Base-by-base conservation (phyloP, 1,140 invertebrate species). In the Arion vulgaris region DNA sequence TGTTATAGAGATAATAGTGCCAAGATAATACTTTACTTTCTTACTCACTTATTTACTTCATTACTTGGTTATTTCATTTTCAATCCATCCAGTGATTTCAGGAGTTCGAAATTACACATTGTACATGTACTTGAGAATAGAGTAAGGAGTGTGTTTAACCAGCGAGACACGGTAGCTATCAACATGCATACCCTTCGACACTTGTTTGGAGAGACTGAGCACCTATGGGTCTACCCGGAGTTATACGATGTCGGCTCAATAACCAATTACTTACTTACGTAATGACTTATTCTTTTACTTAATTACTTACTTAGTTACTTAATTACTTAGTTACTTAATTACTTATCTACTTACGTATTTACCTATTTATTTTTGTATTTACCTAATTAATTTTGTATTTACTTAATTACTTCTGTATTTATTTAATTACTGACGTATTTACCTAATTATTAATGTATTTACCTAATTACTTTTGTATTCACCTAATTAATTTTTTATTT, bases 1-100 rank as follows among this genome's bases (percentile, higher is more conserved):
- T n/a, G n/a, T n/a, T n/a, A n/a, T n/a, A n/a, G n/a, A n/a, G n/a
- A n/a, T n/a, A n/a, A n/a, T n/a, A n/a, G n/a, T n/a, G n/a, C n/a
- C n/a, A n/a, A n/a, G n/a, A n/a, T n/a, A n/a, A n/a, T n/a, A n/a
- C n/a, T n/a, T n/a, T 51, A 76, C 51, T 49, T 36, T 26, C 51
- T 49, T 34, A 77, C 51, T 49, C 36, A 77, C 75, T 49, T 32
- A 53, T 49, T 49, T 28, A 77, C 53, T 57, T 57, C 9, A 4
- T 57, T 57, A 19, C 53, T 57, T 19, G 23, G 9, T 57, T 57
- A 57, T 23, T 49, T 49, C 45, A 49, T 49, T 9, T 11, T 19
- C 19, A 11, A 49, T 19, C n/a, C n/a, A n/a, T n/a, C n/a, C n/a
- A n/a, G n/a, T n/a, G n/a, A n/a, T n/a, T n/a, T n/a, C n/a, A n/a